phyloP scores from a whole-genome alignment of 2,888 invertebrate species.

The Platycheirus rosarum region DNA sequence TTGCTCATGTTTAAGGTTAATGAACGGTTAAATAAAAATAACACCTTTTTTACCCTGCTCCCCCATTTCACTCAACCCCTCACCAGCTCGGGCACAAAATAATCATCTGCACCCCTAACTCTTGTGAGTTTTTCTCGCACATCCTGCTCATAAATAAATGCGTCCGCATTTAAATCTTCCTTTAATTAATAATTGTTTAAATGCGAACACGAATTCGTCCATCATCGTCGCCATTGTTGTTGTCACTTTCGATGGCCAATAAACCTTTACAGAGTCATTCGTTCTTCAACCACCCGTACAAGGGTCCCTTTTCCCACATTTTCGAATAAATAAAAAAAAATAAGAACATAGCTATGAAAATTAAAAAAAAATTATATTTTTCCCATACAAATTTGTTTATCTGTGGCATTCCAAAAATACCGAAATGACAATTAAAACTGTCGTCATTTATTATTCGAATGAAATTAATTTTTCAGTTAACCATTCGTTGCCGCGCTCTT shows the following conservation, averaged over 20 bases:
- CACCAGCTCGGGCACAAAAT: too few species aligned
- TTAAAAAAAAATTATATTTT: conserved; percentile 33
- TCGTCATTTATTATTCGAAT: conserved; percentile 63
- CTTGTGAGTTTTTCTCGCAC: conserved; percentile 31
- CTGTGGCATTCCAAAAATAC: conserved; percentile 71
- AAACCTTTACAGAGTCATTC: conserved; percentile 19
- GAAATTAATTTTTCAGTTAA: conserved; percentile 55
- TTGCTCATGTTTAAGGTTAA: too few species aligned
- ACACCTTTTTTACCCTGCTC: too few species aligned
- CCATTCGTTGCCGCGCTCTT: conserved; percentile 15
- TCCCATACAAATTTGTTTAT: conserved; percentile 71
- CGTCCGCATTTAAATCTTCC: conserved; percentile 52
- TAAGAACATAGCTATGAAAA: conserved; percentile 5
- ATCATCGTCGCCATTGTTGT: conserved; percentile 22
- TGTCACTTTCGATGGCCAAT: conserved; percentile 47
- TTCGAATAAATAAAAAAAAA: conserved; percentile 36
- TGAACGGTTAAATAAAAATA: not conserved
- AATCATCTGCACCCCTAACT: not conserved
- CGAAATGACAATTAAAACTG: conserved; percentile 72
- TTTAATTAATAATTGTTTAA: conserved; percentile 65
- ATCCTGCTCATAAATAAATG: conserved; percentile 56
- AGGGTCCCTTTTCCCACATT: not conserved
- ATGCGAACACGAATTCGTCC: conserved; percentile 42
- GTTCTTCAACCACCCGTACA: not conserved
- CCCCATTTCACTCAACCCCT: too few species aligned